Conservation (phyloP, 2,113 vertebrate species). For the Phalacrocorax pelagicus region DNA sequence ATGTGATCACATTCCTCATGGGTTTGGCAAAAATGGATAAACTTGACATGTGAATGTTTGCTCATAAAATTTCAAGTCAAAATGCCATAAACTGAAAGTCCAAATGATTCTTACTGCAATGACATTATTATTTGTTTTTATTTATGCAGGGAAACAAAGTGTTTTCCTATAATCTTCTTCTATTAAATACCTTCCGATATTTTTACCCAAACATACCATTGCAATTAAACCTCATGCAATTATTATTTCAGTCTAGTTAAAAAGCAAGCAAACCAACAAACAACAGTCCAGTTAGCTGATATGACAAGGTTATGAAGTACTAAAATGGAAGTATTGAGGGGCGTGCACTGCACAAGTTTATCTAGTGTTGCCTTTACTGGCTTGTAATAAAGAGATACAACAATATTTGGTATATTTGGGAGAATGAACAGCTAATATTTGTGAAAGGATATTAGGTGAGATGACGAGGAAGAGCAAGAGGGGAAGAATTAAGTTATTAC, state of each 20-base stretch:
- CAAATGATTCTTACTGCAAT: neutral
- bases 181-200: neutral
- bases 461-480: neutral
- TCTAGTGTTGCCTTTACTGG: neutral
- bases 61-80: neutral
- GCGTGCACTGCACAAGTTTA: neutral
- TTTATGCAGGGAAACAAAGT: neutral
- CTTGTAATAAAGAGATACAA: neutral
- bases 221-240: neutral
- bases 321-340: neutral
- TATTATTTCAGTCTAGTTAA: neutral
- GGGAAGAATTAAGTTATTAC: slow-evolving; percentile 16
- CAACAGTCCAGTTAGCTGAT: neutral
- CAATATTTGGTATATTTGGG: neutral
- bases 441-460: neutral
- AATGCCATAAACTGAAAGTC: neutral
- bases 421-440: neutral
- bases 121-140: neutral
- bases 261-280: neutral
- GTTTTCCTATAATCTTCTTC: neutral
- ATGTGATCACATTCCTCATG: neutral
- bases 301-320: neutral
- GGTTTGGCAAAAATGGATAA: neutral
- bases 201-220: neutral
- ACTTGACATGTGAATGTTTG: fast-evolving